Conservation (phyloP, 2,888 invertebrate genomes). For the Eristalinus aeneus region DNA sequence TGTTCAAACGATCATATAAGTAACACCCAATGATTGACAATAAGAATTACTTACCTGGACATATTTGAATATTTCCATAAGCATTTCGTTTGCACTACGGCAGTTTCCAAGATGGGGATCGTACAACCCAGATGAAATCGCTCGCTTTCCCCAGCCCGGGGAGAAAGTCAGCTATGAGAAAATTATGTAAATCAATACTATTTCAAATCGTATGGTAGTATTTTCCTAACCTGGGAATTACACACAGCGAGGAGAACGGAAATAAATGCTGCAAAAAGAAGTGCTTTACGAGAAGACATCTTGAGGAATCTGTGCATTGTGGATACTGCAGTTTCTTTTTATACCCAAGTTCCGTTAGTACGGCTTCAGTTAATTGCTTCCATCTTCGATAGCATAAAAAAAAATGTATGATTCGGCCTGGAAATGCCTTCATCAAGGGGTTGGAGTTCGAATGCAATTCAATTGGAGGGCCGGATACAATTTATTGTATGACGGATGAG, state of each 20-base stretch:
- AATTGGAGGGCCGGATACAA: not conserved
- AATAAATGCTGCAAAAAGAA: constrained; percentile 45
- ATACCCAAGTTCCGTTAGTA: constrained; percentile 12
- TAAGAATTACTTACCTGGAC: constrained; percentile 74
- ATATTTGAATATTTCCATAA: constrained; percentile 78
- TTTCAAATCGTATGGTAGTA: not conserved
- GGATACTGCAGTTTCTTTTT: constrained; percentile 40
- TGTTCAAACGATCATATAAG: constrained; percentile 32
- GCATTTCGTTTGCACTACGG: constrained; percentile 78
- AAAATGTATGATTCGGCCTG: not conserved
- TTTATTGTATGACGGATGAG: too few species aligned
- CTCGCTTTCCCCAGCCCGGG: constrained; percentile 72
- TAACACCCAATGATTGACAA: too few species aligned
- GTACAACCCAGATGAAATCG: constrained; percentile 32
- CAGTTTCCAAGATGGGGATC: constrained; percentile 74
- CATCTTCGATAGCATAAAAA: not conserved
- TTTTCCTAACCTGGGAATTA: constrained; percentile 43
- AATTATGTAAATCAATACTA: not conserved
- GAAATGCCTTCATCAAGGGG: too few species aligned
- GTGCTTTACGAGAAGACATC: constrained; percentile 59
- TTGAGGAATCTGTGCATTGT: constrained; percentile 44
- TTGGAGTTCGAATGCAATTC: not conserved
- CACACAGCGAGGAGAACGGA: constrained; percentile 47
- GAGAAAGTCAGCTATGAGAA: constrained; percentile 72
- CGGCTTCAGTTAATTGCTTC: constrained; percentile 56